phyloP scores from a whole-genome alignment of 2,113 vertebrate genomes.

The Myiozetetes cayanensis region DNA sequence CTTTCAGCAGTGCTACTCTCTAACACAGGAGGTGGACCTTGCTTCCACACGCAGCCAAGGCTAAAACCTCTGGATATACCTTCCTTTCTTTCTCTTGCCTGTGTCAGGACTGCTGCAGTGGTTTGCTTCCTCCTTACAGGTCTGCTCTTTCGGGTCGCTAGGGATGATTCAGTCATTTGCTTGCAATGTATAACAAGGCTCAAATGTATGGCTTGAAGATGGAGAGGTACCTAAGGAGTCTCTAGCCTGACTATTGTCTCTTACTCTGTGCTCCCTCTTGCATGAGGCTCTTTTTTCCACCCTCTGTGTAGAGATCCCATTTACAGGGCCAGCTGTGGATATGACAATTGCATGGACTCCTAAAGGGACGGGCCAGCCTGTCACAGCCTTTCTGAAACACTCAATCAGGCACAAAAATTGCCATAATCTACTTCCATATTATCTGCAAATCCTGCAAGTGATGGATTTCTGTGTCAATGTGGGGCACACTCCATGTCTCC shows the following conservation, averaged over 20 bases:
- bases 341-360: neutral
- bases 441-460: neutral
- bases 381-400: neutral
- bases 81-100: neutral
- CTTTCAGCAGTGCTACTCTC: neutral
- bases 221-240: neutral
- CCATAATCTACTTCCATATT: neutral
- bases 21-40: neutral
- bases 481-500: neutral
- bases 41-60: neutral
- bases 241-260: neutral
- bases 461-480: neutral
- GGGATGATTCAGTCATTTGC: neutral
- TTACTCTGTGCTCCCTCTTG: neutral
- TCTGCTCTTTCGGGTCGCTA: neutral
- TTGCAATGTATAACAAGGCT: neutral
- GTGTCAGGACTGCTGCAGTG: neutral
- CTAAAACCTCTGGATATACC: neutral
- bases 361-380: neutral
- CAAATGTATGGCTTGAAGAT: neutral
- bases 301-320: neutral
- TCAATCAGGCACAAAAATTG: neutral
- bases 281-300: neutral
- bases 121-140: neutral
- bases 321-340: neutral